These are phyloP conservation scores for Coracopsis vasa DNA, from an alignment of 2,113 vertebrate genomes.

Conservation along the genomic window DNA sequence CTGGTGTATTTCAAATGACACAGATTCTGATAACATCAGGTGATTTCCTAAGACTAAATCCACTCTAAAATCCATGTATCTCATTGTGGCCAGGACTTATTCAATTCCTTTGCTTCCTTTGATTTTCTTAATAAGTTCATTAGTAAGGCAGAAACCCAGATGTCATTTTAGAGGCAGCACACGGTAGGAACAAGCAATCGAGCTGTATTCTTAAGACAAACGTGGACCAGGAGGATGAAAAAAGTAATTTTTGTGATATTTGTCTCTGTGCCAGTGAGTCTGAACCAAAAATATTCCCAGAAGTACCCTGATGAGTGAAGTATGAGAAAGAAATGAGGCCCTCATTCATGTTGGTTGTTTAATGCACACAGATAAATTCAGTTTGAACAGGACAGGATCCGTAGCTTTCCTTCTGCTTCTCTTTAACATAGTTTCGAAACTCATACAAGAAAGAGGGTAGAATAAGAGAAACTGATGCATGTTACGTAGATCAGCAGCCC, in stretches of 20 bases:
- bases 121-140: not conserved
- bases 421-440: not conserved
- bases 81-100: not conserved
- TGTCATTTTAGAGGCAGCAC: not conserved
- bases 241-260: not conserved
- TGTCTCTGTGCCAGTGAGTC: not conserved
- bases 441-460: not conserved
- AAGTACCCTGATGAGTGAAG: not conserved
- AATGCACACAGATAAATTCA: not conserved
- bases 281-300: not conserved
- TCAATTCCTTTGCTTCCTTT: not conserved
- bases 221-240: not conserved
- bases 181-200: not conserved
- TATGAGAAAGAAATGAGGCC: not conserved
- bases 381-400: not conserved
- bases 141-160: not conserved
- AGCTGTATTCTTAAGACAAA: not conserved
- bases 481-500: not conserved
- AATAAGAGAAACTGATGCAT: not conserved
- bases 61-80: not conserved
- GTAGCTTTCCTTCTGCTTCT: not conserved
- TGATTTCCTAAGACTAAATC: not conserved
- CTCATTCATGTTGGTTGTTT: not conserved
- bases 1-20: not conserved
- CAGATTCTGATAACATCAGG: not conserved